Conservation (phyloP, 2,113 vertebrate species). For the Mobula birostris region DNA sequence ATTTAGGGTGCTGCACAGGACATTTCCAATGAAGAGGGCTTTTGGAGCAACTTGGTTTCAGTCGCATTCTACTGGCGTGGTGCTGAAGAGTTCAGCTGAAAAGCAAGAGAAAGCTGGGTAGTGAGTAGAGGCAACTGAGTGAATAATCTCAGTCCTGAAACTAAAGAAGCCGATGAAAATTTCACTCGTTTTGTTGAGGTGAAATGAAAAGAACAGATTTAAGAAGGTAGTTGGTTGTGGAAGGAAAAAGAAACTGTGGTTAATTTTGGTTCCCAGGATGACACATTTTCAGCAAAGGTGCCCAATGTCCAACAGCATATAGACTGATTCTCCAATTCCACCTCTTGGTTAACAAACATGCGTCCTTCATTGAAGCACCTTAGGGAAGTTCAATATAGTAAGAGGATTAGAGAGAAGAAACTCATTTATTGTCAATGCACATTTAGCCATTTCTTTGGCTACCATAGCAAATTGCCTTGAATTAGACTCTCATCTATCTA, state of each 20-base stretch:
- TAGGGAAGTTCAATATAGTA: neutral
- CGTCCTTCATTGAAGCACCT: neutral
- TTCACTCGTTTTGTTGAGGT: neutral
- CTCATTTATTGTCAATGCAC: neutral
- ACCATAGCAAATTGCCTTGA: neutral
- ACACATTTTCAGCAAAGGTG: neutral
- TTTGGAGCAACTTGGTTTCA: neutral
- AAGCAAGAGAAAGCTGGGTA: neutral
- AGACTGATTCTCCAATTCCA: neutral
- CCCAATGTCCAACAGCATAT: neutral
- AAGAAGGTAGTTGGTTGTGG: neutral
- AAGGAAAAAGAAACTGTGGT: neutral
- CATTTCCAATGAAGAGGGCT: neutral
- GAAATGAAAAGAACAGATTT: neutral
- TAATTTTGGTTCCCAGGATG: neutral
- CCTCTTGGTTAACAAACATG: neutral
- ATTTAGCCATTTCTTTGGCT: neutral
- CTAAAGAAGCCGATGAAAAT: neutral
- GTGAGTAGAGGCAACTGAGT: neutral
- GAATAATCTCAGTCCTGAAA: neutral
- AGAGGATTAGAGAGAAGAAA: neutral
- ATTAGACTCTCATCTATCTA: neutral
- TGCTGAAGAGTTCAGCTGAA: neutral
- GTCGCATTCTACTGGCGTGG: neutral
- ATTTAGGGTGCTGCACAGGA: neutral